Evolutionary conservation across 2,113 vertebrate species (phyloP), one percentile per base, ranked within the genome.

Genomic region (Mirounga angustirostris): DNA sequence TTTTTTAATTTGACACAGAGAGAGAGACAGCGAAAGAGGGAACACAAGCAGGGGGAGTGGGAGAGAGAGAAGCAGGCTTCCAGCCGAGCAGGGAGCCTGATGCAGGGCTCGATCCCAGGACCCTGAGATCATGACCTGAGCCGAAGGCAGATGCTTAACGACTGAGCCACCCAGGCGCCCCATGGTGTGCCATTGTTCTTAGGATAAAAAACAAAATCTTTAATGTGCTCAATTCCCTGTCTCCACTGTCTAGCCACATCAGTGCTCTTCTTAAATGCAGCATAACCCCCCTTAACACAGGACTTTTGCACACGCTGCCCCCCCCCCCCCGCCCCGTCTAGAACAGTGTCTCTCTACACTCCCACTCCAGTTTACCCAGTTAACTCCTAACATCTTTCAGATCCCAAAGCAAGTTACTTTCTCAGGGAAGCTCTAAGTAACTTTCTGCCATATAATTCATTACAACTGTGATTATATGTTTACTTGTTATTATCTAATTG

Each of bases 321-420:
- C 40, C 43, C 36, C 65, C 67, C n/a, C 79, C 65, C 67, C n/a
- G 2, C 36, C 36, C 36, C 79, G 16, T 69, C 46, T 36, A 19
- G 22, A 73, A 89, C 43, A 67, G 54, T 4, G 1, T 81, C 73
- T 90, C 22, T 33, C 58, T 78, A 30, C 69, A 56, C 36, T 89
- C 26, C 21, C 56, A 86, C 65, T 73, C 78, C 13, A 65, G 4
- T 80, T 89, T 85, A 74, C n/a, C 28, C 22, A 90, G 52, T 90
- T 90, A 96, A 82, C 30, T 74, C 54, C 56, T 88, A 84, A 80
- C 19, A 84, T 59, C 71, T 63, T 84, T 71, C 83, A 92, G 54
- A 71, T 43, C 28, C 73, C n/a, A 89, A 79, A 73, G 50, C 7
- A 52, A 81, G 14, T 90, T 54, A 89, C 71, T 89, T 89, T 69